phyloP scores from a whole-genome alignment of 2,113 vertebrate genomes.

The Campylorhamphus procurvoides region DNA sequence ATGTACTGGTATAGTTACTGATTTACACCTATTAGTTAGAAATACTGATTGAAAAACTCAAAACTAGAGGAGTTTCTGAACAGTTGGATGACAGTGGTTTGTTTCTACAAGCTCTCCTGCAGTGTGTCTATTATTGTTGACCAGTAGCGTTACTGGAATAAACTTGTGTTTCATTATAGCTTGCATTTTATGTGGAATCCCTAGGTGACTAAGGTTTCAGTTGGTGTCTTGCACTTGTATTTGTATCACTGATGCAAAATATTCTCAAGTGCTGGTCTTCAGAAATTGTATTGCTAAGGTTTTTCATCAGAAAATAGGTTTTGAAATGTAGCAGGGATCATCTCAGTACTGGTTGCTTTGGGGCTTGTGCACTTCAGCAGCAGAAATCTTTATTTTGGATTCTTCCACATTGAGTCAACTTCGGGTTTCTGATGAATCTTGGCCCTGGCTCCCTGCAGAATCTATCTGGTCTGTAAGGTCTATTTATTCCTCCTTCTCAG shows the following conservation, averaged over 20 bases:
- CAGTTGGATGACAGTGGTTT: background rate
- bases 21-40: background rate
- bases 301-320: background rate
- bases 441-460: background rate
- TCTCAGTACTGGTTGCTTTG: background rate
- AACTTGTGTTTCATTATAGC: background rate
- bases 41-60: background rate
- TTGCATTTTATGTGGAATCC: background rate
- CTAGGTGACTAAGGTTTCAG: background rate
- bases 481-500: background rate
- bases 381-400: background rate
- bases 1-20: background rate
- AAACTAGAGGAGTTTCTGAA: background rate
- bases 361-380: background rate
- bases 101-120: background rate
- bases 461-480: background rate
- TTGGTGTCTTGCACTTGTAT: background rate
- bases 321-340: background rate
- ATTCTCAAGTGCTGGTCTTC: background rate
- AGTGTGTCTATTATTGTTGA: background rate
- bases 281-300: background rate
- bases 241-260: background rate
- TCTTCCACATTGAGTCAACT: background rate
- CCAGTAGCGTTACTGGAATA: background rate
- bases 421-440: background rate